Base-by-base conservation (phyloP, 2,888 invertebrate species). In the Agrypnus murinus region DNA sequence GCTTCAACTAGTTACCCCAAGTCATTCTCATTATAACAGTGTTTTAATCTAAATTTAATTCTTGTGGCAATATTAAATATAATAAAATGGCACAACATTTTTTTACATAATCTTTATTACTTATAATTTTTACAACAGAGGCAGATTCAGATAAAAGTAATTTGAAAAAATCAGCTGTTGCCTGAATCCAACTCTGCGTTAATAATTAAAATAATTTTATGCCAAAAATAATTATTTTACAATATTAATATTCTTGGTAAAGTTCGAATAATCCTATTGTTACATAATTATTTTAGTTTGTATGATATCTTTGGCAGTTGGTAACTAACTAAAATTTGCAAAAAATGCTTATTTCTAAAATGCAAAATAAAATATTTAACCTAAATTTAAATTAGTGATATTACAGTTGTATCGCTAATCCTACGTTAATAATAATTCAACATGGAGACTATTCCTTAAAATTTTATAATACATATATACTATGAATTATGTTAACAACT, bases 401-500 rank as follows among this genome's bases (percentile, higher is more conserved):
- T 57, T 19, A 58, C 46, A 46, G 46, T 38, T n/a, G n/a, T n/a
- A 2, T 8, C 7, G 4, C 45, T 67, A 53, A 43, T 43, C 34
- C 53, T 67, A 60, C 40, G 53, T 60, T 55, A 50, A 60, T 67
- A 43, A 60, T 60, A 70, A 70, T 70, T 65, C 57, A 70, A 70
- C 70, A 70, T 70, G 65, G 38, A 65, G 65, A 65, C 65, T 69
- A 64, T 58, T 19, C n/a, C 31, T 31, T 25, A 25, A 25, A 25
- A 25, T 25, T 25, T 25, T 25, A 25, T 25, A 25, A 25, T 25
- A 25, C 25, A 25, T 32, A 46, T 65, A 65, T 55, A 59, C 58
- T 70, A 55, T 65, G 55, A 65, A 60, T 70, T 65, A 65, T 25
- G 2, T 62, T 65, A 70, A 70, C 65, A 65, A 70, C 65, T 70